phyloP scores from a whole-genome alignment of 2,888 invertebrate genomes.

The Drosophila macrospina region DNA sequence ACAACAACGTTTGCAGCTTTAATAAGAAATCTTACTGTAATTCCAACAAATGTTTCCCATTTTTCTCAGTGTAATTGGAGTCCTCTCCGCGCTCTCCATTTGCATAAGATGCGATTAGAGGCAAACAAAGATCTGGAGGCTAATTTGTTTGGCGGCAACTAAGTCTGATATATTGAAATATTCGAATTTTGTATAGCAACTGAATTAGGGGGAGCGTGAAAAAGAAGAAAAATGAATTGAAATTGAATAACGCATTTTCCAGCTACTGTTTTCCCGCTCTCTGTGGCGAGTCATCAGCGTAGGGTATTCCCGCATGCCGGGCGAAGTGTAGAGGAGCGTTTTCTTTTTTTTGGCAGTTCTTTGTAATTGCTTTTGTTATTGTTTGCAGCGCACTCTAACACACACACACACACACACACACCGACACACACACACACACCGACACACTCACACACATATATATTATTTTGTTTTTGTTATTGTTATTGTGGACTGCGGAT shows the following conservation, averaged over 20 bases:
- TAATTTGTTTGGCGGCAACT: slow-evolving; percentile 35
- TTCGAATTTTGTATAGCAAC: background rate
- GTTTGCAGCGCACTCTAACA: slow-evolving; percentile 27
- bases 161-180: slow-evolving; percentile 43
- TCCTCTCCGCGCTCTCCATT: background rate
- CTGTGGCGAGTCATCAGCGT: slow-evolving; percentile 6
- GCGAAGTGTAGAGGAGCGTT: slow-evolving; percentile 39
- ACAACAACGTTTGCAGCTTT: too few species aligned
- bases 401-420: slow-evolving; percentile 16
- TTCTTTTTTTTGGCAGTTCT: slow-evolving; percentile 27
- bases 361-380: slow-evolving; percentile 45
- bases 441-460: too few species aligned
- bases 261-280: slow-evolving; percentile 14
- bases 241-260: slow-evolving; percentile 9
- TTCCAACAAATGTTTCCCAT: background rate
- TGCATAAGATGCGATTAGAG: slow-evolving; percentile 45
- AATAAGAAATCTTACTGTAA: background rate
- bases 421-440: too few species aligned
- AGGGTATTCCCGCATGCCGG: slow-evolving; percentile 16
- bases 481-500: slow-evolving; percentile 45
- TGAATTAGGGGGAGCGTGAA: background rate
- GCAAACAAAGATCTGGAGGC: slow-evolving; percentile 1
- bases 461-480: slow-evolving; percentile 22
- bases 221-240: background rate
- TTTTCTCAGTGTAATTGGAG: slow-evolving; percentile 1